Conservation (phyloP, 2,113 vertebrate genomes). For the Lophius piscatorius region DNA sequence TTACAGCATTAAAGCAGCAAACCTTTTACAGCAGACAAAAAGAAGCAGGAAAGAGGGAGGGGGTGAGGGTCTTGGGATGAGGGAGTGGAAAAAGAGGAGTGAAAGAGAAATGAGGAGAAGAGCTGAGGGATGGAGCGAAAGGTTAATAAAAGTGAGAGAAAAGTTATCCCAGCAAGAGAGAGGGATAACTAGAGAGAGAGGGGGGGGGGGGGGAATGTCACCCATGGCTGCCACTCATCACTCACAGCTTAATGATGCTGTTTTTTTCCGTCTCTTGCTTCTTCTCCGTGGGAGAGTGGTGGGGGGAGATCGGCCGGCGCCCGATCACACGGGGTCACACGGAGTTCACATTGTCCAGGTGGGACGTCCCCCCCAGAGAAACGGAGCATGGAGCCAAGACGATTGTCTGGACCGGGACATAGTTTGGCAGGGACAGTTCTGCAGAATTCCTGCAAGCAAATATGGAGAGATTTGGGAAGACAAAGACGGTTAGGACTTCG, state of each 20-base stretch:
- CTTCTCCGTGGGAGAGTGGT: constrained; percentile 71
- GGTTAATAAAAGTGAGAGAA: constrained; percentile 65
- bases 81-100: constrained; percentile 67
- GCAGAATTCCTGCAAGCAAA: no score
- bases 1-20: no score
- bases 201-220: constrained; percentile 73
- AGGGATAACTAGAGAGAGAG: constrained; percentile 36
- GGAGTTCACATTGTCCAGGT: constrained; percentile 99
- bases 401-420: neutral
- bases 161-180: constrained; percentile 58
- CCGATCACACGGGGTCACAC: constrained; percentile 93
- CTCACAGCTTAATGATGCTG: constrained; percentile 83
- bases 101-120: constrained; percentile 72
- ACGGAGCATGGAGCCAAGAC: neutral
- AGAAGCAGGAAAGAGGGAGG: constrained; percentile 30
- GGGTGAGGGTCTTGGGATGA: constrained; percentile 19
- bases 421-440: no score
- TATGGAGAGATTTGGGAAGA: neutral
- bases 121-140: constrained; percentile 70
- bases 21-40: constrained; percentile 71
- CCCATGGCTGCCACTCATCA: constrained; percentile 83
- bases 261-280: constrained; percentile 68
- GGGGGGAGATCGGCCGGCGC: constrained; percentile 87
- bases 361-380: constrained; percentile 80
- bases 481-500: no score